phyloP scores from a whole-genome alignment of 2,888 invertebrate species.

The Synergus gifuensis region DNA sequence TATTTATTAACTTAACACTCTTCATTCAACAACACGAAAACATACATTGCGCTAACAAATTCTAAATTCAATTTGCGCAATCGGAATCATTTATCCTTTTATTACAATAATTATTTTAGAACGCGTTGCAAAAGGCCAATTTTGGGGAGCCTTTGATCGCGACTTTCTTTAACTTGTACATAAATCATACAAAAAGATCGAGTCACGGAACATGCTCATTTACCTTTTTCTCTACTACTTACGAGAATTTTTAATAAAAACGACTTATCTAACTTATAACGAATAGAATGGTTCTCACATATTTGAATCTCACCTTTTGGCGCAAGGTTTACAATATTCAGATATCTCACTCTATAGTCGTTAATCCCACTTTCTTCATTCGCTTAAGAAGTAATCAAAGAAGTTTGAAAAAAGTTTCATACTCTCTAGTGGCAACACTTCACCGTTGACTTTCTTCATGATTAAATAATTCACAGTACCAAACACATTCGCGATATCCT shows the following conservation, averaged over 20 bases:
- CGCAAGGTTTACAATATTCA: neutral
- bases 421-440: slow-evolving; percentile 32
- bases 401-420: slow-evolving; percentile 5
- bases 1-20: slow-evolving; percentile 24
- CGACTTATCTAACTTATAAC: slow-evolving; percentile 62
- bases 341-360: neutral
- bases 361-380: slow-evolving; percentile 55
- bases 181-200: slow-evolving; percentile 47
- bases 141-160: slow-evolving; percentile 45
- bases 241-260: slow-evolving; percentile 63
- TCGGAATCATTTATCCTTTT: slow-evolving; percentile 9
- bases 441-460: slow-evolving; percentile 22
- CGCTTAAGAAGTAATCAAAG: neutral
- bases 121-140: slow-evolving; percentile 55
- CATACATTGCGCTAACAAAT: neutral
- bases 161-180: slow-evolving; percentile 47
- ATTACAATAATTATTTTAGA: slow-evolving; percentile 43
- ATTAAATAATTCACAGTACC: neutral
- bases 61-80: slow-evolving; percentile 8
- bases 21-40: slow-evolving; percentile 29
- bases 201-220: slow-evolving; percentile 41
- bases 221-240: slow-evolving; percentile 39
- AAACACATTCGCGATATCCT: slow-evolving; percentile 40
- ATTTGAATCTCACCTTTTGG: slow-evolving; percentile 46
- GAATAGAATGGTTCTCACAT: slow-evolving; percentile 58